Evolutionary conservation across 2,888 invertebrate species (phyloP).

Genomic region (Pecten maximus): DNA sequence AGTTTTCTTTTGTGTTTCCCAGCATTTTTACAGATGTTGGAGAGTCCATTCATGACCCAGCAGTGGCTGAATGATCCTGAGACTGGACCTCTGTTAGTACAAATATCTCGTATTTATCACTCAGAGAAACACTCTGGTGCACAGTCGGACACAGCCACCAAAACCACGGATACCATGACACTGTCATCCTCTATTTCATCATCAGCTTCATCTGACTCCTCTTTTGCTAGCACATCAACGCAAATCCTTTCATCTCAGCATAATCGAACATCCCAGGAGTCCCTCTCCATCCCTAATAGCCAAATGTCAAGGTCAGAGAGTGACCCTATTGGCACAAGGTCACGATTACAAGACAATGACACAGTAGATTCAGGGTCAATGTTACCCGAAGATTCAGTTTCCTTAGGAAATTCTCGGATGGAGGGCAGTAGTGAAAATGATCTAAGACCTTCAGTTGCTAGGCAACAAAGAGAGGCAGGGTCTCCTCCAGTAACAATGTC

Average conservation of each 20-base stretch:
- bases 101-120: conserved; percentile 85
- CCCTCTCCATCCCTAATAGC: not conserved
- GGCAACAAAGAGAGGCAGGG: conserved; percentile 11
- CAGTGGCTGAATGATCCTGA: conserved; percentile 88
- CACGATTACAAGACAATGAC: not conserved
- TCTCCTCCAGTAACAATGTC: conserved; percentile 15
- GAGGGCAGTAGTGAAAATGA: not conserved
- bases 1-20: conserved; percentile 66
- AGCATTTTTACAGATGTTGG: conserved; percentile 88
- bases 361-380: not conserved
- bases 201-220: conserved; percentile 1
- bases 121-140: conserved; percentile 77
- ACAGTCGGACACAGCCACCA: not conserved
- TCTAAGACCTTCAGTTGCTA: not conserved
- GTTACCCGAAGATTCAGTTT: not conserved
- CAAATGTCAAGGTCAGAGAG: conserved; percentile 29
- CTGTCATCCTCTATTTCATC: conserved; percentile 6
- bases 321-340: conserved; percentile 10
- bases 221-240: conserved; percentile 4
- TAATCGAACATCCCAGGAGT: conserved; percentile 20
- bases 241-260: conserved; percentile 30
- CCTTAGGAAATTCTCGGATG: not conserved
- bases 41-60: conserved; percentile 86
- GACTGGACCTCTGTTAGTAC: conserved; percentile 87
- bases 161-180: not conserved